These are phyloP conservation scores for Aplocera efformata DNA, from an alignment of 2,888 invertebrate genomes.

Conservation along the genomic window DNA sequence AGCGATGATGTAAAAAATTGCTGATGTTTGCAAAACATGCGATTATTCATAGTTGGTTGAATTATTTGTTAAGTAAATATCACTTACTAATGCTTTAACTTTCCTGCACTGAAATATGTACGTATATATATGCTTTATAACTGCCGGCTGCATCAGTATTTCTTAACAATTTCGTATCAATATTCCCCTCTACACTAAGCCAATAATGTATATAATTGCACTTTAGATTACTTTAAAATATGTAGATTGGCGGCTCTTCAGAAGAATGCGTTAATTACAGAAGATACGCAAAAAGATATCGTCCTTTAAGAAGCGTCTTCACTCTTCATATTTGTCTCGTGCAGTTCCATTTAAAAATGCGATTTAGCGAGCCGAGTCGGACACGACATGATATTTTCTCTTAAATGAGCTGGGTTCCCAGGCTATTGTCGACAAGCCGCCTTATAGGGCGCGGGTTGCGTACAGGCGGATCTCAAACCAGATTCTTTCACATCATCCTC, in stretches of 20 bases:
- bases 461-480: constrained; percentile 69
- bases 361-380: constrained; percentile 59
- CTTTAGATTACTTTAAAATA: constrained; percentile 18
- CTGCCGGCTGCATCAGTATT: no score
- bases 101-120: no score
- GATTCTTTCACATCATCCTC: constrained; percentile 48
- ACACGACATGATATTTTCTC: constrained; percentile 72
- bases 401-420: constrained; percentile 79
- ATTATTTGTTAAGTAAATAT: no score
- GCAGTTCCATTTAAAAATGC: constrained; percentile 63
- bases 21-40: no score
- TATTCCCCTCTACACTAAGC: not conserved
- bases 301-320: constrained; percentile 25
- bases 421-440: constrained; percentile 70
- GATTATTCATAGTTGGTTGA: no score
- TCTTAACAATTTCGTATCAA: no score
- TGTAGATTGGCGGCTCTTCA: constrained; percentile 22
- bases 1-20: no score
- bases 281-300: constrained; percentile 25
- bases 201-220: constrained; percentile 6
- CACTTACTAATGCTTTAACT: no score
- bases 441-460: constrained; percentile 62
- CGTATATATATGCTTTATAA: no score
- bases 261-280: constrained; percentile 23
- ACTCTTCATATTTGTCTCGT: constrained; percentile 45